Percentiles rank a stretch among this genome's conserved stretches.
Evolutionary conservation across 2,888 invertebrate genomes (phyloP).

Genomic region (Drosophila formosana): DNA sequence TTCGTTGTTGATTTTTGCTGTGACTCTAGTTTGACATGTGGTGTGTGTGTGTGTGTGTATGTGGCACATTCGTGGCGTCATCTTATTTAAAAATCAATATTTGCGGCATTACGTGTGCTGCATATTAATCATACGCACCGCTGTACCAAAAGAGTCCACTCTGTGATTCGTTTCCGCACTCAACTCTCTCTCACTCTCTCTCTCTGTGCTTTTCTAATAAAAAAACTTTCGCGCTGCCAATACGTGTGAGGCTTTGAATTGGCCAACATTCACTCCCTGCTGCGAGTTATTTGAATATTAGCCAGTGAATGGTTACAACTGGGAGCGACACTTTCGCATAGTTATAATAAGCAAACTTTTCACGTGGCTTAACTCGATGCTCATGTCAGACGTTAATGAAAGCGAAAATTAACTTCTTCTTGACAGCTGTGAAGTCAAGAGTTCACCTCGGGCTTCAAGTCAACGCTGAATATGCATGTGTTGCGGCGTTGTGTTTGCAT

Average conservation of each 20-base stretch:
- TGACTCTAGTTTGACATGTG: conserved; percentile 13
- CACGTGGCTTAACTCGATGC: conserved; percentile 43
- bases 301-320: conserved; percentile 4
- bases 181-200: background rate
- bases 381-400: conserved; percentile 73
- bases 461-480: conserved; percentile 13
- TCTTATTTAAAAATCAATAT: conserved; percentile 80
- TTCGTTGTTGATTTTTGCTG: conserved; percentile 69
- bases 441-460: background rate
- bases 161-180: conserved; percentile 56
- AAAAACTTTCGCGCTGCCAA: conserved; percentile 73
- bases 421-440: conserved; percentile 23
- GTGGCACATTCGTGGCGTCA: conserved; percentile 64
- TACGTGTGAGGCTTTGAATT: conserved; percentile 68
- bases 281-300: conserved; percentile 65
- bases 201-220: conserved; percentile 55
- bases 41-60: conserved; percentile 8
- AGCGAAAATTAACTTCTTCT: conserved; percentile 62
- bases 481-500: conserved; percentile 18
- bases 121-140: conserved; percentile 78
- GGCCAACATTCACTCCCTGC: conserved; percentile 16
- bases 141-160: conserved; percentile 53
- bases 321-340: conserved; percentile 64
- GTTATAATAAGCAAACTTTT: conserved; percentile 78
- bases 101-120: conserved; percentile 67